Conservation (phyloP, 2,888 invertebrate genomes). For the Clistopyga incitator region DNA sequence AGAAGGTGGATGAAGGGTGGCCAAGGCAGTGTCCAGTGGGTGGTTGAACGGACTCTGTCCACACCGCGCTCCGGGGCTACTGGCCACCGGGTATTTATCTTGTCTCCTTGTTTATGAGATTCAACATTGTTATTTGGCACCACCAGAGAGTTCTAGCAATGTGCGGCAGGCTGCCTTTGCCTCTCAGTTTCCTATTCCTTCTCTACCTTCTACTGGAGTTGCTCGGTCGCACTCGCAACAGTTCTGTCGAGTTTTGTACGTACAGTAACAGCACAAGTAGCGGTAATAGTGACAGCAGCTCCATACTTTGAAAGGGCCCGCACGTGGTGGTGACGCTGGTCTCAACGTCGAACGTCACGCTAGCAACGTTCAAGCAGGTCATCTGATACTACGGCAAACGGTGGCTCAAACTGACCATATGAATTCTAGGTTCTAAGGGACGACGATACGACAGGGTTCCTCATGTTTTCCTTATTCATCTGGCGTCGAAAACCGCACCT, state of each 20-base stretch:
- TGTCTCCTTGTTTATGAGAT: slow-evolving; percentile 85
- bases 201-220: slow-evolving; percentile 52
- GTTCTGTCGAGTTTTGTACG: slow-evolving; percentile 66
- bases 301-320: slow-evolving; percentile 81
- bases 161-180: slow-evolving; percentile 72
- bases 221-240: slow-evolving; percentile 37
- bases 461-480: slow-evolving; percentile 46
- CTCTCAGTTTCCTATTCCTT: slow-evolving; percentile 61
- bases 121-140: slow-evolving; percentile 85
- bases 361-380: slow-evolving; percentile 18
- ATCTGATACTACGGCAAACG: slow-evolving; percentile 41
- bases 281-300: slow-evolving; percentile 73
- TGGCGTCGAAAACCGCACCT: slow-evolving; percentile 43
- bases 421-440: slow-evolving; percentile 41
- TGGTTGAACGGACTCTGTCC: slow-evolving; percentile 84
- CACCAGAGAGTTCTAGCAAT: slow-evolving; percentile 81
- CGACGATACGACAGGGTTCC: slow-evolving; percentile 44
- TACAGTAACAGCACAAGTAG: slow-evolving; percentile 50
- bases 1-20: slow-evolving; percentile 63
- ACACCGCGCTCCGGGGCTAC: slow-evolving; percentile 80
- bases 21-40: slow-evolving; percentile 75
- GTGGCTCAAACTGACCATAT: slow-evolving; percentile 53
- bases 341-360: slow-evolving; percentile 52
- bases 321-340: slow-evolving; percentile 60
- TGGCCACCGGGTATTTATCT: slow-evolving; percentile 84